These are phyloP conservation scores for Xestia ashworthii DNA, from an alignment of 2,888 invertebrate species.

Conservation along the genomic window DNA sequence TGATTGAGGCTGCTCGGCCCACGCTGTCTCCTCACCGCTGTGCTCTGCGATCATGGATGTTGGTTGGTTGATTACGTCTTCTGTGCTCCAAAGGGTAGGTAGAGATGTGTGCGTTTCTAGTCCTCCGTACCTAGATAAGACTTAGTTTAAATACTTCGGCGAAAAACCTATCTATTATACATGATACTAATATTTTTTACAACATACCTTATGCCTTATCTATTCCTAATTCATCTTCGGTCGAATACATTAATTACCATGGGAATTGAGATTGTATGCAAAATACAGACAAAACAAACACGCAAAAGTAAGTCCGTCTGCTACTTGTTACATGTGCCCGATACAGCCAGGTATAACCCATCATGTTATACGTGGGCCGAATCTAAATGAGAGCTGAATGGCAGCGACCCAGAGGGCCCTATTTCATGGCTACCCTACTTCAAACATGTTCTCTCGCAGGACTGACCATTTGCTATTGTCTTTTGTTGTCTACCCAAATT, in stretches of 20 bases:
- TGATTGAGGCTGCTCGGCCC: constrained; percentile 48
- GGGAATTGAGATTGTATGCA: neutral
- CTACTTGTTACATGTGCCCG: neutral
- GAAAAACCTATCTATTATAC: neutral
- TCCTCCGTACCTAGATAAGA: neutral
- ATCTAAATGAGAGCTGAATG: constrained; percentile 62
- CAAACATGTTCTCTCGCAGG: constrained; percentile 56
- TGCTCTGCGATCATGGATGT: constrained; percentile 6
- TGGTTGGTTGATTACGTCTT: neutral
- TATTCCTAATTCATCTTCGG: neutral
- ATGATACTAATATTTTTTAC: neutral
- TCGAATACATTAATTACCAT: neutral
- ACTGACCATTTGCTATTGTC: constrained; percentile 64
- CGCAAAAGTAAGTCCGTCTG: neutral
- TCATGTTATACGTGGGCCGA: constrained; percentile 65
- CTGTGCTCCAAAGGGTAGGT: neutral
- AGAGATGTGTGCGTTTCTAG: neutral
- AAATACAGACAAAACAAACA: neutral
- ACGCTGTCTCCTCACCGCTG: constrained; percentile 11
- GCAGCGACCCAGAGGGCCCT: constrained; percentile 46
- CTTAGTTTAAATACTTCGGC: neutral
- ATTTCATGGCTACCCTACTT: constrained; percentile 48
- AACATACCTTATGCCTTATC: neutral
- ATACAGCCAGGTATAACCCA: constrained; percentile 60
- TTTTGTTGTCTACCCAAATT: constrained; percentile 62